Conservation (phyloP, 2,113 vertebrate genomes). For the Trichechus manatus region DNA sequence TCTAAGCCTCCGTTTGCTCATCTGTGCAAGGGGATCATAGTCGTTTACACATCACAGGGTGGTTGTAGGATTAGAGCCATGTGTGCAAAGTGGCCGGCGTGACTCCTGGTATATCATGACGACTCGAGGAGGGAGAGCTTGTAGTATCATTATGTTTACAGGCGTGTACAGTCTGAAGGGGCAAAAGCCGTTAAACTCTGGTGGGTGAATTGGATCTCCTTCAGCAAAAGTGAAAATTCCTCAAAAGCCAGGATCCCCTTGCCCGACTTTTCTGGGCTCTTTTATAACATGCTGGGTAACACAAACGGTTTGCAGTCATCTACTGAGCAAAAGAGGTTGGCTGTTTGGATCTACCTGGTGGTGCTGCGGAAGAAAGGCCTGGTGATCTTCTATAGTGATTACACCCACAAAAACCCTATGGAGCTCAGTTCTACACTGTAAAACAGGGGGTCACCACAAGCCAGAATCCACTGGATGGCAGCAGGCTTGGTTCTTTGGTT, state of each 20-base stretch:
- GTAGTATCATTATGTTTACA: accelerated
- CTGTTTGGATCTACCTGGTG: not conserved
- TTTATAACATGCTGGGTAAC: accelerated
- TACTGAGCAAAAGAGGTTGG: not conserved
- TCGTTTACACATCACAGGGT: not conserved
- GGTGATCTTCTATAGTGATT: not conserved
- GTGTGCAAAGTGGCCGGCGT: not conserved
- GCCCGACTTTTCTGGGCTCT: not conserved
- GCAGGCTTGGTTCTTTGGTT: not conserved
- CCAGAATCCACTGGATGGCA: not conserved
- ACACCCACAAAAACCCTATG: not conserved
- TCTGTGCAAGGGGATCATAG: not conserved
- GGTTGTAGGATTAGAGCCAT: not conserved
- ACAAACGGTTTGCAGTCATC: too few relatives aligned
- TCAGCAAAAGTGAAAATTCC: not conserved
- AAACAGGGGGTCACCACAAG: not conserved
- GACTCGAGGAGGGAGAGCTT: accelerated
- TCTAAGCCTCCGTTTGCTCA: not conserved
- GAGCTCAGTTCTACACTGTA: not conserved
- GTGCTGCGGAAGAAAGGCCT: not conserved
- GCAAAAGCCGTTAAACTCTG: accelerated
- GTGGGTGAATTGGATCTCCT: not conserved
- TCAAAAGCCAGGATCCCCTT: accelerated
- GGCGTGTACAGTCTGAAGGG: accelerated
- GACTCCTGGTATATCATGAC: accelerated